These are phyloP conservation scores for Felis chaus DNA, from an alignment of 2,113 vertebrate species.

Conservation along the genomic window DNA sequence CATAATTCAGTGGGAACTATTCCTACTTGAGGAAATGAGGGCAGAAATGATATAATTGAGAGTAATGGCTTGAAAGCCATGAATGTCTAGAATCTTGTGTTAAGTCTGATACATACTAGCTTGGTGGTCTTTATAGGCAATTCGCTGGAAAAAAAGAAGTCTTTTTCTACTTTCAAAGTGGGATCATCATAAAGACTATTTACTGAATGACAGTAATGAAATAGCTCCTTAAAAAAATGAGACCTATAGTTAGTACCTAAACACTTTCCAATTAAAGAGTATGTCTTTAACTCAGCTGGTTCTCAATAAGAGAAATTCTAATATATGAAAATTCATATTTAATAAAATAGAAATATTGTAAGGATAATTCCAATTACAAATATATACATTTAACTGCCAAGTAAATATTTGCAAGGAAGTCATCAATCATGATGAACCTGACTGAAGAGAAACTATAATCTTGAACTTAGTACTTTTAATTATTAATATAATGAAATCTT, in stretches of 20 bases:
- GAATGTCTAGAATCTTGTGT: background rate
- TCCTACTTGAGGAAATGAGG: conserved; percentile 43
- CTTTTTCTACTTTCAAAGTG: background rate
- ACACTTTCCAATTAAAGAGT: background rate
- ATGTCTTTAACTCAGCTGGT: background rate
- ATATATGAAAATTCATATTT: background rate
- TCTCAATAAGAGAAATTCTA: background rate
- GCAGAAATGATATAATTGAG: conserved; percentile 61
- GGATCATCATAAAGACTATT: background rate
- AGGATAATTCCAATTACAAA: background rate
- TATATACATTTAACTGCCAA: background rate
- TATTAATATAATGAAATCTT: background rate
- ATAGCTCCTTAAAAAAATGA: background rate
- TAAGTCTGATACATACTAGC: background rate
- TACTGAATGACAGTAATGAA: background rate
- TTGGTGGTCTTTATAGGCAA: conserved; percentile 30
- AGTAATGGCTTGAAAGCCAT: conserved; percentile 42
- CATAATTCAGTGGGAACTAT: conserved; percentile 53
- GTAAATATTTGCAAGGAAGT: background rate
- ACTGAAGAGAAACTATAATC: background rate
- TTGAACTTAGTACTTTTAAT: conserved; percentile 2
- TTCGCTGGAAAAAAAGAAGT: background rate
- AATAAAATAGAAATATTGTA: conserved; percentile 28
- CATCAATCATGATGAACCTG: background rate
- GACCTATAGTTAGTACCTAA: background rate